Evolutionary conservation across 2,888 invertebrate species (phyloP).

Genomic region (Aradus depressus): DNA sequence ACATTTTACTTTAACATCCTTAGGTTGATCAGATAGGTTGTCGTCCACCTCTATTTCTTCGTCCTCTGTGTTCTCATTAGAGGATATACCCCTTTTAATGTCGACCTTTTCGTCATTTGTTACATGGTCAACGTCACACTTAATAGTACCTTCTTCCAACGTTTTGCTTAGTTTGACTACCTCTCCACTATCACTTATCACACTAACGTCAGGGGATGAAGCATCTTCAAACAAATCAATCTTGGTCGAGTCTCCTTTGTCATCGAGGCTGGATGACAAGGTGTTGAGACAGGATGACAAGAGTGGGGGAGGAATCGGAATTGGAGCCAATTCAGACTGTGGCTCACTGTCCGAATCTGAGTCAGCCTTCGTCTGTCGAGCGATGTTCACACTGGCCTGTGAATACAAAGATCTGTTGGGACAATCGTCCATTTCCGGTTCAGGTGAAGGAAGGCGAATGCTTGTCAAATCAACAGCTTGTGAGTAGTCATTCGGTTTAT

Average conservation of each 20-base stretch:
- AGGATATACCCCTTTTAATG: neutral
- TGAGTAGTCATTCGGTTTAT: neutral
- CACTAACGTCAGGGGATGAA: too few species aligned
- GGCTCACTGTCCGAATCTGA: slow-evolving; percentile 14
- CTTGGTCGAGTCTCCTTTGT: too few species aligned
- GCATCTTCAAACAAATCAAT: too few species aligned
- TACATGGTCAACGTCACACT: neutral
- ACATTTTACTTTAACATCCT: neutral
- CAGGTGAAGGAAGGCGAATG: slow-evolving; percentile 10
- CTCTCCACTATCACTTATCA: too few species aligned
- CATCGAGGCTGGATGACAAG: too few species aligned
- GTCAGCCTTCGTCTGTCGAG: slow-evolving; percentile 41
- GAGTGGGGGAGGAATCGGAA: too few species aligned
- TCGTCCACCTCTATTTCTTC: neutral
- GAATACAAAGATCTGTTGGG: slow-evolving; percentile 81
- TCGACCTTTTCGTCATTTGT: neutral
- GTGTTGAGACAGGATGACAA: too few species aligned
- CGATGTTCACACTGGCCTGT: slow-evolving; percentile 63
- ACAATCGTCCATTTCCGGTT: slow-evolving; percentile 47
- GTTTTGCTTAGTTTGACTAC: too few species aligned
- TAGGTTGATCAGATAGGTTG: neutral
- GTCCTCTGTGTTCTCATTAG: neutral
- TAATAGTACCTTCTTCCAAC: neutral
- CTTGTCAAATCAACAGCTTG: neutral
- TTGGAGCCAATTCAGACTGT: too few species aligned